Evolutionary conservation across 2,113 vertebrate genomes (phyloP), one percentile per base, ranked within the genome.

Genomic region (Aptenodytes forsteri): DNA sequence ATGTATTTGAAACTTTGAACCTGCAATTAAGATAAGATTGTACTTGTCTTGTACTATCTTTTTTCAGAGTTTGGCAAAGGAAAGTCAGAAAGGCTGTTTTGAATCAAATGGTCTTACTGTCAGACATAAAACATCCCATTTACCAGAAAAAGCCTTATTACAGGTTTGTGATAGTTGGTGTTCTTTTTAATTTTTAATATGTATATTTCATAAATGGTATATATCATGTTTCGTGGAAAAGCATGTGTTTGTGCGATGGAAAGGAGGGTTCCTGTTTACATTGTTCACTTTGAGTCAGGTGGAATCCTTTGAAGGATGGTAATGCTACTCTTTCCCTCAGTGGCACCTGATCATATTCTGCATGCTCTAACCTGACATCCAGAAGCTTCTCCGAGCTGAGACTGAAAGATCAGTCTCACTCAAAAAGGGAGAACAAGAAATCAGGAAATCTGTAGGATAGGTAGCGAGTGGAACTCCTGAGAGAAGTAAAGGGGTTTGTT

Each of bases 61-160:
- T 83, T 79, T 83, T 49, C 64, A 98, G 96, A 82, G 47, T 23
- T 73, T 95, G 67, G 46, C 82, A 93, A 92, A 65, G 83, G 69
- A n/a, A 49, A 87, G 84, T 46, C 85, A 87, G 83, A 90, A 91
- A 58, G 67, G 30, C 27, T 49, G 36, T 42, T 86, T 50, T 79
- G 81, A 86, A 65, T 50, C 50, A 38, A 42, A 15, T 82, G 3
- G 50, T 72, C 49, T 64, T 76, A 10, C 71, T 49, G 61, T 59
- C 47, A 72, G 65, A 87, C 67, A 88, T 71, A 55, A 85, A 75
- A 11, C 97, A 32, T 91, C 96, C 65, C 49, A 16, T 13, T 77
- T 98, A 76, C 97, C 97, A 8, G 82, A 95, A 84, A 73, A 40
- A 92, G 96, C 84, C 46, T n/a, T 98, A 75, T 49, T 93, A 65